Base-by-base conservation (phyloP, 1,140 invertebrate species). In the Oedothorax gibbosus region DNA sequence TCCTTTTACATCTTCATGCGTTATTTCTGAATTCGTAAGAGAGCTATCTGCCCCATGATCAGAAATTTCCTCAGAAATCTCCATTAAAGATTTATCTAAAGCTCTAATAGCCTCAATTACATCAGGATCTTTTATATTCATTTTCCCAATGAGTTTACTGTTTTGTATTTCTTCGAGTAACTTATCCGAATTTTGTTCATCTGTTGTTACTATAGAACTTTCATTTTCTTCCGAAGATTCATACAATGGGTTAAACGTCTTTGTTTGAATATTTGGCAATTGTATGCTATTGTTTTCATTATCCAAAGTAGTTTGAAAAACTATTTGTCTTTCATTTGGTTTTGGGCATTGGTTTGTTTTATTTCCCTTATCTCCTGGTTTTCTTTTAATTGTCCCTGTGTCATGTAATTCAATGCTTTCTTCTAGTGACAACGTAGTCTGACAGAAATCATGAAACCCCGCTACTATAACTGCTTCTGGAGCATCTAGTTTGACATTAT, bases 361-460 rank as follows among this genome's bases (percentile, higher is more conserved):
- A 3, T 21, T 14, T 21, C 50, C 15, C 50, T 81, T 81, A 10
- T 65, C 21, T 56, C 50, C 50, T 20, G 57, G 50, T 76, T 64
- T 84, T 53, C 56, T 85, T 71, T 77, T 77, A 14, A 85, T 21
- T 9, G 73, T 77, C 51, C 83, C 73, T 9, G 73, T 85, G 9
- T 85, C 83, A 14, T 62, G 53, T 4, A 35, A 14, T 49, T 85
- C 83, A 10, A 60, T 12, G 18, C 54, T 60, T 49, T 84, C 86
- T 75, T 86, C 80, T n/a, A 86, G 49, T 9, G 86, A 85, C 20
- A 86, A 51, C 86, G 79, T 86, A 8, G 86, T 86, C 35, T 86
- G 86, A 35, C 86, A 86, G 51, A 86, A 86, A 62, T 86, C 86
- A 69, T 86, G 86, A 51, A 86, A 85, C 14, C 81, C 81, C n/a